phyloP scores from a whole-genome alignment of 2,113 vertebrate species.

The Mungos mungo region DNA sequence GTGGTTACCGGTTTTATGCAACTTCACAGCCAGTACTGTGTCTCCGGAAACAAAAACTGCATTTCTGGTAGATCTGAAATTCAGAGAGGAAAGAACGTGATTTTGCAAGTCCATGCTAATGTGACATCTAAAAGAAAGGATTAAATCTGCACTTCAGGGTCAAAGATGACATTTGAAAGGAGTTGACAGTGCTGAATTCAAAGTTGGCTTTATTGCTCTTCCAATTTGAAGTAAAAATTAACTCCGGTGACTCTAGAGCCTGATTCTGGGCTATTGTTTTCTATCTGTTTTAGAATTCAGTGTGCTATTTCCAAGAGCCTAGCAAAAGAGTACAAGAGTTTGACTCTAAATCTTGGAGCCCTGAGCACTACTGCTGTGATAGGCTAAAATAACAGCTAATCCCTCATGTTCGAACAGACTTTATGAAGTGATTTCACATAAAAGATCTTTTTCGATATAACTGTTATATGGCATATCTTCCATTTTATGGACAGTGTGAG shows the following conservation, averaged over 20 bases:
- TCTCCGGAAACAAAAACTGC: conserved; percentile 54
- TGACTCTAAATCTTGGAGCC: background rate
- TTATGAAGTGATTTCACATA: conserved; percentile 35
- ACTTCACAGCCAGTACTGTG: conserved; percentile 45
- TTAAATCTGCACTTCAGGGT: conserved; percentile 14
- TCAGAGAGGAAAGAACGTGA: conserved; percentile 51
- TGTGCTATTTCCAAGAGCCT: background rate
- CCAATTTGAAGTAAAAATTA: background rate
- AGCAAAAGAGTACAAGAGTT: background rate
- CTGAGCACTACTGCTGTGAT: background rate
- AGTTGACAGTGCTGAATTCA: background rate
- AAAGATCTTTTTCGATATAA: conserved; percentile 46
- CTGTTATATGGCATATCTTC: background rate
- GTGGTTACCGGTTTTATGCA: conserved; percentile 29
- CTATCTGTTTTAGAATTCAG: background rate
- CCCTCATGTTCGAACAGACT: background rate
- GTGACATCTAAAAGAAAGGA: background rate
- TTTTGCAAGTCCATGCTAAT: background rate
- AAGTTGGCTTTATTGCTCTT: background rate
- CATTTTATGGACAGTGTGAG: conserved; percentile 44
- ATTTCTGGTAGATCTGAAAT: conserved; percentile 49
- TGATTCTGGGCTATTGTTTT: background rate
- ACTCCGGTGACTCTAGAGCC: background rate
- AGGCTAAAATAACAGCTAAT: background rate
- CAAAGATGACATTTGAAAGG: background rate